Percentiles rank a stretch among this genome's conserved stretches.
These are phyloP conservation scores for Hipparchia sbordonii DNA, from an alignment of 2,888 invertebrate species.

Conservation along the genomic window DNA sequence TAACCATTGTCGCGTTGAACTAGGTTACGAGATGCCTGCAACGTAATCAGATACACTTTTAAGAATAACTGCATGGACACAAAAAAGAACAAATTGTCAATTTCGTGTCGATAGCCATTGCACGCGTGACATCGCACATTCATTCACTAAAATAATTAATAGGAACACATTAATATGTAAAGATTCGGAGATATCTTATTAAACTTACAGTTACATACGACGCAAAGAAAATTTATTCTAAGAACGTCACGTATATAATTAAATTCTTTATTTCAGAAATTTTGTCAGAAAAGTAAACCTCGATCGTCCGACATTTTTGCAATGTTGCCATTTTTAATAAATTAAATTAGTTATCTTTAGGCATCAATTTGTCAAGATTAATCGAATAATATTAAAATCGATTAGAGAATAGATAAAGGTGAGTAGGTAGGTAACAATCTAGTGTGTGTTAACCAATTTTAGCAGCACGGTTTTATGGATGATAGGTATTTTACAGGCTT, in stretches of 20 bases:
- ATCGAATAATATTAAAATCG: conserved; percentile 2
- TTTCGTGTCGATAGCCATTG: conserved; percentile 80
- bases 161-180: conserved; percentile 47
- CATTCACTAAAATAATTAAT: conserved; percentile 57
- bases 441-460: too few relatives aligned
- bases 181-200: conserved; percentile 32
- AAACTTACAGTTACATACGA: conserved; percentile 74
- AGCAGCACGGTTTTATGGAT: too few relatives aligned
- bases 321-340: conserved; percentile 60
- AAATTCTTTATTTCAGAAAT: conserved; percentile 54
- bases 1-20: conserved; percentile 83
- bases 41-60: conserved; percentile 80
- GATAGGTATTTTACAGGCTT: too few relatives aligned
- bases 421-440: too few relatives aligned
- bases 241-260: conserved; percentile 52
- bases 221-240: conserved; percentile 49
- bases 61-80: conserved; percentile 76
- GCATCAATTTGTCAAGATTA: conserved; percentile 2
- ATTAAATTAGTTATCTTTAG: conserved; percentile 20
- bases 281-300: conserved; percentile 74
- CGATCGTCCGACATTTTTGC: conserved; percentile 74
- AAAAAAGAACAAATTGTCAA: conserved; percentile 81
- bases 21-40: conserved; percentile 69
- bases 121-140: conserved; percentile 82
- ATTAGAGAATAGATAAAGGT: not conserved